These are phyloP conservation scores for Micropterix aruncella DNA, from an alignment of 2,888 invertebrate genomes.

Conservation along the genomic window DNA sequence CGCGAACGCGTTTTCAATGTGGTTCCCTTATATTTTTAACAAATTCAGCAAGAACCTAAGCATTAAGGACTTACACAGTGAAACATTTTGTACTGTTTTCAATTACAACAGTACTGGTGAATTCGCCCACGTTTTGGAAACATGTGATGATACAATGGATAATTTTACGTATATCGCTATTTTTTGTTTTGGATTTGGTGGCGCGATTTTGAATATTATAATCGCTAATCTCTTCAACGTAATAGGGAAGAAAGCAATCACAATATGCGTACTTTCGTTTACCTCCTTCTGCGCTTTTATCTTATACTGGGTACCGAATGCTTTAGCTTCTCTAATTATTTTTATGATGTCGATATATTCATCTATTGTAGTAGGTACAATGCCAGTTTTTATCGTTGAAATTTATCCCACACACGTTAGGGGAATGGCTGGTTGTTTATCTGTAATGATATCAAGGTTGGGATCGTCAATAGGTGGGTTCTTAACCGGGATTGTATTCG, in stretches of 20 bases:
- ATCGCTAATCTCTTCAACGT: background rate
- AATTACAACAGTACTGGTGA: too few relatives aligned
- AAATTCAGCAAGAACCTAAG: background rate
- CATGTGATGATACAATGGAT: background rate
- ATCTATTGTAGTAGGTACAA: background rate
- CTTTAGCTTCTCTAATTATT: background rate
- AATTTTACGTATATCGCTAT: background rate
- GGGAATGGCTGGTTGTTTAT: background rate
- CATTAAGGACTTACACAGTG: background rate
- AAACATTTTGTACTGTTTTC: background rate
- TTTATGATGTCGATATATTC: background rate
- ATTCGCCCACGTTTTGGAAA: too few relatives aligned
- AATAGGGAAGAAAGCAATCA: background rate
- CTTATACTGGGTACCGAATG: background rate
- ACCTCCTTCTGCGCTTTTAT: background rate
- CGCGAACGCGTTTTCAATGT: background rate
- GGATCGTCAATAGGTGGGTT: background rate
- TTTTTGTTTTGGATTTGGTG: too few relatives aligned
- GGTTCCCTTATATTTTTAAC: background rate
- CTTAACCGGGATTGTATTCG: background rate
- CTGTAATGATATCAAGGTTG: background rate
- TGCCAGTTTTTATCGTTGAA: background rate
- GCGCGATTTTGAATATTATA: too few relatives aligned
- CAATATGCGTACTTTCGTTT: background rate
- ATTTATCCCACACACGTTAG: background rate